Conservation (phyloP, 1,140 invertebrate genomes). For the Aphidius gifuensis region DNA sequence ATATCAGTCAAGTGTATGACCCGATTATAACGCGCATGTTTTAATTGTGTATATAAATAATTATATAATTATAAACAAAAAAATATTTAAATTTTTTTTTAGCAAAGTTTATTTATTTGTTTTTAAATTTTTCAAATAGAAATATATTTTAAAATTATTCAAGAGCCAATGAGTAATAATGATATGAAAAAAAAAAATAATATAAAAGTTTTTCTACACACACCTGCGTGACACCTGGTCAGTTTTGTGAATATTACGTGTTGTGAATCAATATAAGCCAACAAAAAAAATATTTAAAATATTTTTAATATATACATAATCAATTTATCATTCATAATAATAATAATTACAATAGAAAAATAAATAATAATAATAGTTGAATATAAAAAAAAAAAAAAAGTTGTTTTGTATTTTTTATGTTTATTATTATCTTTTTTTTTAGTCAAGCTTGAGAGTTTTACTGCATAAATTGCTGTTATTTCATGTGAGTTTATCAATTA, state of each 20-base stretch:
- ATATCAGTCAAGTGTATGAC: too few species aligned
- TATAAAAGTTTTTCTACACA: not conserved
- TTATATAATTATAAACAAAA: too few species aligned
- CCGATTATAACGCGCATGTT: too few species aligned
- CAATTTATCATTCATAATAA: not conserved
- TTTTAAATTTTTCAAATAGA: slow-evolving; percentile 5
- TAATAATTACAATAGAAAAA: not conserved
- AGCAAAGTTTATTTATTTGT: slow-evolving; percentile 3
- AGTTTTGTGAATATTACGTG: slow-evolving; percentile 3
- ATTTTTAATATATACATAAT: not conserved
- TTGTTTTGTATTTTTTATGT: too few species aligned
- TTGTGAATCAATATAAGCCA: slow-evolving; percentile 8
- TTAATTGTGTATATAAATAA: too few species aligned
- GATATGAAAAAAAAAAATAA: too few species aligned
- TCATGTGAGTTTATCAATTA: slow-evolving; percentile 44
- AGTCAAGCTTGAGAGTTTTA: slow-evolving; percentile 12
- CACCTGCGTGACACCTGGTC: slow-evolving; percentile 3
- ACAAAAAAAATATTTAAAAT: not conserved
- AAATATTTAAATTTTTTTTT: not conserved
- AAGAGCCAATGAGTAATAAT: too few species aligned
- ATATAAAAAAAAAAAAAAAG: too few species aligned
- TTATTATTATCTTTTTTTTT: too few species aligned
- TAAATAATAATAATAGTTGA: not conserved
- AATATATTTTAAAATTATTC: slow-evolving; percentile 10
- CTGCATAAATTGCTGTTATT: slow-evolving; percentile 53